Percentiles rank a stretch among this genome's conserved stretches.
Evolutionary conservation across 2,113 vertebrate genomes (phyloP).

Genomic region (Tringa solitaria): DNA sequence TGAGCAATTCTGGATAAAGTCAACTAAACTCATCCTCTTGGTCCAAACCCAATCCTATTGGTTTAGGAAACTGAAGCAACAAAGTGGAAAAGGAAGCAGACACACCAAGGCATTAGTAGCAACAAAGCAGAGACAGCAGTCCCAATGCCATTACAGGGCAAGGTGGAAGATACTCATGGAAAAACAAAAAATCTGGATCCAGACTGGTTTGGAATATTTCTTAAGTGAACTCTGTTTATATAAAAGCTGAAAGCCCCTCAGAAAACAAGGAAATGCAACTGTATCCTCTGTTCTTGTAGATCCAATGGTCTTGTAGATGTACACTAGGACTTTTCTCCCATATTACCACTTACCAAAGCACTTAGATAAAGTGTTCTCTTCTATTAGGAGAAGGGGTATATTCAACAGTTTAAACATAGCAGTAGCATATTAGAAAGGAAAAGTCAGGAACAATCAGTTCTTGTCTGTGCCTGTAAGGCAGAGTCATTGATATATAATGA

Average conservation of each 20-base stretch:
- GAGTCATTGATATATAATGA: not conserved
- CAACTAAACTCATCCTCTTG: not conserved
- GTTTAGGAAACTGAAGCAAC: not conserved
- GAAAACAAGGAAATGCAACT: constrained; percentile 2
- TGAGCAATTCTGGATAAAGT: not conserved
- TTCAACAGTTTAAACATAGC: not conserved
- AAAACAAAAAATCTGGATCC: not conserved
- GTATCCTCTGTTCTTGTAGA: not conserved
- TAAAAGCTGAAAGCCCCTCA: not conserved
- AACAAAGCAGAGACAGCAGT: not conserved
- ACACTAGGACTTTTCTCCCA: constrained; percentile 20
- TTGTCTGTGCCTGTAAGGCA: not conserved
- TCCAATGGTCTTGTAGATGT: not conserved
- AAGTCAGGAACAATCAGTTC: not conserved
- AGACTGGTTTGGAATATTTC: not conserved
- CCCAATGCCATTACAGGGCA: not conserved
- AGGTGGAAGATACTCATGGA: not conserved
- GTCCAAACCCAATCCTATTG: not conserved
- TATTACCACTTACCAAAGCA: constrained; percentile 33
- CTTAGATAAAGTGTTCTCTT: not conserved
- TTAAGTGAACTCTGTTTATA: not conserved
- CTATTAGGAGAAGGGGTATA: constrained; percentile 5
- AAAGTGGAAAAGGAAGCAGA: not conserved
- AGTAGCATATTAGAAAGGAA: not conserved
- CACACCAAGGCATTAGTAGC: not conserved